phyloP scores from a whole-genome alignment of 2,113 vertebrate genomes.

The Toxotes chatareus region DNA sequence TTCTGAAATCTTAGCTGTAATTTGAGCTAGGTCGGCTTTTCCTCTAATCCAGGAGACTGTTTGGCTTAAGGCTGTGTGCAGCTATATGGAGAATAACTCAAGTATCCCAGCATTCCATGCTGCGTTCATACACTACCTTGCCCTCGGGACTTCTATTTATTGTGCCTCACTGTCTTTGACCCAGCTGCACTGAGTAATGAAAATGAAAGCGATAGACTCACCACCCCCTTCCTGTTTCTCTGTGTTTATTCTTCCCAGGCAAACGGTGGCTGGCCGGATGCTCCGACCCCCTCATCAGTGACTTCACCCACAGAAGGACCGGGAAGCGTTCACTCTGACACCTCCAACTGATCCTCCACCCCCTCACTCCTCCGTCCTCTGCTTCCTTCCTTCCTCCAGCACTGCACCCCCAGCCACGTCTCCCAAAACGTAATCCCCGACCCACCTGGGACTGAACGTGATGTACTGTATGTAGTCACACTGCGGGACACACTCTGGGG shows the following conservation, averaged over 20 bases:
- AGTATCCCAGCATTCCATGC: constrained; percentile 31
- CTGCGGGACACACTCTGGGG: constrained; percentile 39
- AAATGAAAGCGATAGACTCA: constrained; percentile 14
- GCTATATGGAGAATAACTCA: not conserved
- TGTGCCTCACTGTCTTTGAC: constrained; percentile 33
- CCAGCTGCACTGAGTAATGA: constrained; percentile 42
- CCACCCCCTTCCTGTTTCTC: not conserved
- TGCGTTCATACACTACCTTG: not conserved
- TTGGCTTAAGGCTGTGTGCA: constrained; percentile 44
- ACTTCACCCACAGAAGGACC: constrained; percentile 99
- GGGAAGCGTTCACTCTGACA: constrained; percentile 98
- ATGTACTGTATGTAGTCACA: constrained; percentile 34
- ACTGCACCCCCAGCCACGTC: constrained; percentile 53
- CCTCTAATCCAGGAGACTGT: constrained; percentile 11
- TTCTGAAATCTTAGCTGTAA: constrained; percentile 38
- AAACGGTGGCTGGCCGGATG: constrained; percentile 99
- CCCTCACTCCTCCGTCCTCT: constrained; percentile 70
- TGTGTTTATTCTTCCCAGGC: constrained; percentile 82
- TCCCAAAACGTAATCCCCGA: constrained; percentile 40
- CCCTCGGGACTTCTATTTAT: constrained; percentile 47
- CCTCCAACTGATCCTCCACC: constrained; percentile 96
- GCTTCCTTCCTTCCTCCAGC: constrained; percentile 64
- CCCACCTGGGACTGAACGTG: constrained; percentile 48
- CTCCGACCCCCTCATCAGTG: constrained; percentile 98
- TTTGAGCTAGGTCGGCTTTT: constrained; percentile 18